Conservation (phyloP, 2,113 vertebrate genomes). For the Actenoides hombroni region DNA sequence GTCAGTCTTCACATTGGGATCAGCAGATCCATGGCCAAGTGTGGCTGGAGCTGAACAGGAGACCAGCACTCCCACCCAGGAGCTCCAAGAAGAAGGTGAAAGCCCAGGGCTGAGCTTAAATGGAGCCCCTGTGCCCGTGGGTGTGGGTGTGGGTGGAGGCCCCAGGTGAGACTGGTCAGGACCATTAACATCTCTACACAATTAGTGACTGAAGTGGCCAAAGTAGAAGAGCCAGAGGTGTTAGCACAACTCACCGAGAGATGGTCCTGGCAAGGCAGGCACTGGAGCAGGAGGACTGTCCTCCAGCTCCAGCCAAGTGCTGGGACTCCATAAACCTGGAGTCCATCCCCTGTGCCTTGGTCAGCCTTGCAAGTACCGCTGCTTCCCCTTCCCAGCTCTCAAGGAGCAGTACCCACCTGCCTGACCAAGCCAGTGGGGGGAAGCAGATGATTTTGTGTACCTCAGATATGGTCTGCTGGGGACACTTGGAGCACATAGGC, state of each 20-base stretch:
- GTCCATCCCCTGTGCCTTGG: too few relatives aligned
- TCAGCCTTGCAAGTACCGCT: fast-evolving
- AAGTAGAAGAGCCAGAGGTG: not conserved
- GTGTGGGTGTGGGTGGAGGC: not conserved
- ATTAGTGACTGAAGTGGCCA: not conserved
- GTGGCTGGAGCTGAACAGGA: not conserved
- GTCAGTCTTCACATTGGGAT: too few relatives aligned
- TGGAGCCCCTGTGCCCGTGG: not conserved
- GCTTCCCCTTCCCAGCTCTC: not conserved
- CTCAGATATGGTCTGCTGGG: not conserved
- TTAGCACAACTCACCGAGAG: not conserved
- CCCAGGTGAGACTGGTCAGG: not conserved
- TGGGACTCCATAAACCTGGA: not conserved
- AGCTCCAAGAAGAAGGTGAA: fast-evolving
- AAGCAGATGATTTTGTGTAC: not conserved
- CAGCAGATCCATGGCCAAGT: not conserved
- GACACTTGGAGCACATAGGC: not conserved
- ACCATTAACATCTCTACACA: not conserved
- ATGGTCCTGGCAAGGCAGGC: too few relatives aligned
- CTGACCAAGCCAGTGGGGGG: not conserved
- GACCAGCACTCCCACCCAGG: fast-evolving
- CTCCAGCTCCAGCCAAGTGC: not conserved
- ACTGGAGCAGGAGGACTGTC: not conserved
- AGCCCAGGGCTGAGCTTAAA: not conserved
- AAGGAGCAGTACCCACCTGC: not conserved